Base-by-base conservation (phyloP, 2,888 invertebrate genomes). In the Acanthosoma haemorrhoidale region DNA sequence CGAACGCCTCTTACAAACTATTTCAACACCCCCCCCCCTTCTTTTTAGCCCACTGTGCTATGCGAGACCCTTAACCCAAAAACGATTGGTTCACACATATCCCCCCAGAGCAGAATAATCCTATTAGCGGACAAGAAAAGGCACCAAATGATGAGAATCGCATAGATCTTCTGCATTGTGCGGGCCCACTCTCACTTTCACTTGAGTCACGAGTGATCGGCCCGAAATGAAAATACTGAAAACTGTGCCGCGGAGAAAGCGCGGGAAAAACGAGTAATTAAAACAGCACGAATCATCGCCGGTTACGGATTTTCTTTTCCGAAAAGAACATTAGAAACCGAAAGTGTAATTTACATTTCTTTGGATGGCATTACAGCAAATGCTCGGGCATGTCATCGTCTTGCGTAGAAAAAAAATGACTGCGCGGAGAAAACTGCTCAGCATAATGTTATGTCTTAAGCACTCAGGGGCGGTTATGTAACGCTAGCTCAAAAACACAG, bases 161-260 rank as follows among this genome's bases (percentile, higher is more conserved):
- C 13, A 25, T 4, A 51, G 2, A 29, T 6, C 25, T 51, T 51
- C 18, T n/a, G 29, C 18, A 51, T 51, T 51, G 51, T 51, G 51
- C 29, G 51, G n/a, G n/a, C 51, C n/a, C 25, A 25, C 51, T 51
- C 51, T 51, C 51, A 51, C 51, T 51, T 51, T 51, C 51, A 51
- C 51, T 51, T 21, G 29, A 25, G 25, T 21, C 51, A 51, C 51
- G 51, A 51, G n/a, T n/a, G n/a, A n/a, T n/a, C n/a, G n/a, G n/a
- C n/a, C 29, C 51, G n/a, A 25, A n/a, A 25, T 6, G 51, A 25
- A 51, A 51, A 29, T 25, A 25, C 29, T n/a, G 13, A 51, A 51
- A 51, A 51, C 51, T 51, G n/a, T 51, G 51, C 51, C 25, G n/a
- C 5, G 29, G 51, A 6, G 51, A 51, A 51, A 51, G 51, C 21